phyloP scores from a whole-genome alignment of 1,140 invertebrate genomes.

The Ceratosolen solmsi region DNA sequence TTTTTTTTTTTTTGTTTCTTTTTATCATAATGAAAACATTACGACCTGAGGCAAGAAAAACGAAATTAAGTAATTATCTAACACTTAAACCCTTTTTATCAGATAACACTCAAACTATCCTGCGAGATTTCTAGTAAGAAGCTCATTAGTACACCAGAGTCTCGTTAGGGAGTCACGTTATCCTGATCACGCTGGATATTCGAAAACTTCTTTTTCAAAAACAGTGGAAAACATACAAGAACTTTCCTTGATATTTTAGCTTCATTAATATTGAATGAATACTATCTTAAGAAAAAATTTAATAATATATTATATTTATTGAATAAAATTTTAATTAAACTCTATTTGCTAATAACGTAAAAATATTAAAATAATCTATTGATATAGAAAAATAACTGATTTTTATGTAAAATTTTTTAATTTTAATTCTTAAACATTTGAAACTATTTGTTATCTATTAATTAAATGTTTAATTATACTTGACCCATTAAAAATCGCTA shows the following conservation, averaged over 20 bases:
- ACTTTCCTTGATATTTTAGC: background rate
- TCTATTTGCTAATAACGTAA: no score
- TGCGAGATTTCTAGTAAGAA: conserved; percentile 29
- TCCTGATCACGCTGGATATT: background rate
- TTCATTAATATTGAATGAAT: background rate
- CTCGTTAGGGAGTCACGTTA: conserved; percentile 27
- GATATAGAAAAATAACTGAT: no score
- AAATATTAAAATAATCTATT: no score
- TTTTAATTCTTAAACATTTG: no score
- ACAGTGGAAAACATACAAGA: background rate
- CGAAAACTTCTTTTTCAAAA: background rate
- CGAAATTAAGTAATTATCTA: conserved; percentile 16
- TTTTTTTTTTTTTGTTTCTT: background rate
- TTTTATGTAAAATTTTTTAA: no score
- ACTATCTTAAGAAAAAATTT: background rate
- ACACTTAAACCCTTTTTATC: conserved; percentile 27
- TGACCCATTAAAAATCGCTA: no score
- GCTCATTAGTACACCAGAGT: conserved; percentile 27
- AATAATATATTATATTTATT: background rate
- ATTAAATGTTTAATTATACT: no score
- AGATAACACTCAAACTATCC: conserved; percentile 1
- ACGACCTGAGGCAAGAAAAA: background rate
- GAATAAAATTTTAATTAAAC: background rate
- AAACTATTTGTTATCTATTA: no score
- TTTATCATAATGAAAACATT: background rate